Base-by-base conservation (phyloP, 2,797 vertebrate genomes). In the Triplophysa bombifrons region DNA sequence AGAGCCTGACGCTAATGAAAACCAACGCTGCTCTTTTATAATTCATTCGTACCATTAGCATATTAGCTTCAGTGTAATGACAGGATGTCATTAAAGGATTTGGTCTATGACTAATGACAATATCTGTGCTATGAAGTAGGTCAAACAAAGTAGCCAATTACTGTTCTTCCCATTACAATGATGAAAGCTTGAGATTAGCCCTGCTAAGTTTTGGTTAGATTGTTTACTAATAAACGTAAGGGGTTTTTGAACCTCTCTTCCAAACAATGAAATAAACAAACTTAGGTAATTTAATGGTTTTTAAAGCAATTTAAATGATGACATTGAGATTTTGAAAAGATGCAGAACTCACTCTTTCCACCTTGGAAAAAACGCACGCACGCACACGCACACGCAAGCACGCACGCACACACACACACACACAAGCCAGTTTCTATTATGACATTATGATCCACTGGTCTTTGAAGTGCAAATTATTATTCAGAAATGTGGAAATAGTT, bases 31-130 rank as follows among this genome's bases (percentile, higher is more conserved):
- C 85, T 85, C 80, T 87, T 85, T 86, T 86, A 80, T 81, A 85
- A 85, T 85, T 84, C 80, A 86, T 86, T 87, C 85, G 85, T 84
- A 79, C 79, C 80, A 88, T 88, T 87, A 86, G 83, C 84, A 80
- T 87, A 86, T 88, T 86, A 87, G 84, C 82, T 79, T 74, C 64
- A 66, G 75, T 72, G 73, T 86, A 88, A 87, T 84, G 82, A 80
- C 83, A 84, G 87, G 84, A 86, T 87, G 82, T 83, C 80, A 85
- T 86, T 86, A 84, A 86, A 80, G 73, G 76, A 87, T 86, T 84
- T 83, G 73, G 83, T 84, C 71, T 85, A 72, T 83, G 78, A 82
- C 83, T 88, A 86, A 86, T 85, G 82, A 84, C 78, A 85, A 84
- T 83, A 85, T 85, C 82, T 81, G 82, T 80, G 80, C 78, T 81